phyloP scores from a whole-genome alignment of 2,888 invertebrate species.

The Hypomecis atomaria region DNA sequence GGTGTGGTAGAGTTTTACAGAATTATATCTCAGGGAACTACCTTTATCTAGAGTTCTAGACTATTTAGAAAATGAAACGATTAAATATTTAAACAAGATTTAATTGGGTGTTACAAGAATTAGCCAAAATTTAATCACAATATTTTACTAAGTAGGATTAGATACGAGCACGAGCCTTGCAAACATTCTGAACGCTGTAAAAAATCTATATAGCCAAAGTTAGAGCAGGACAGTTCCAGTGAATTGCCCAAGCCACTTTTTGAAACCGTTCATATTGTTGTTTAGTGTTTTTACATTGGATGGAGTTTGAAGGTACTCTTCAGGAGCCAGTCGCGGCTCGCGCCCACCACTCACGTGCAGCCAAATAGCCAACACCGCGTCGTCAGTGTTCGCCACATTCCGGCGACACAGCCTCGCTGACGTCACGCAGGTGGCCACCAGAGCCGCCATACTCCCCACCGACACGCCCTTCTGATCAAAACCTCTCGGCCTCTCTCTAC shows the following conservation, averaged over 20 bases:
- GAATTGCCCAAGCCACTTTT: conserved; percentile 71
- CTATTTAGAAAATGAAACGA: no score
- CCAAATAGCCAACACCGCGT: conserved; percentile 77
- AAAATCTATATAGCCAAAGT: not conserved
- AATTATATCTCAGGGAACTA: no score
- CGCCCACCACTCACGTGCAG: conserved; percentile 70
- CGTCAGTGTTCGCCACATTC: conserved; percentile 61
- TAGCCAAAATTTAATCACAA: no score
- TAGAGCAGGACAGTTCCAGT: conserved; percentile 45
- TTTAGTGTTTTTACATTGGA: conserved; percentile 62
- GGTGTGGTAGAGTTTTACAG: no score
- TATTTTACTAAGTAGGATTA: not conserved
- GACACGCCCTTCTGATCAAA: conserved; percentile 54
- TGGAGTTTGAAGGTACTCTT: conserved; percentile 72
- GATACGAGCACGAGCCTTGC: not conserved
- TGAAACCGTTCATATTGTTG: conserved; percentile 65
- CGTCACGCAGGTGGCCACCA: conserved; percentile 63
- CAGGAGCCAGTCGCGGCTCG: conserved; percentile 72
- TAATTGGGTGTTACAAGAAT: no score
- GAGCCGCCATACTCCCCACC: conserved; percentile 63
- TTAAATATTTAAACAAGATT: no score
- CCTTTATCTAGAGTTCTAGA: no score
- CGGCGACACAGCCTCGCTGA: conserved; percentile 73
- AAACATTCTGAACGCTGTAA: no score
- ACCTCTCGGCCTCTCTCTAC: conserved; percentile 62